Base-by-base conservation (phyloP, 2,113 vertebrate genomes). In the Silurus glanis region DNA sequence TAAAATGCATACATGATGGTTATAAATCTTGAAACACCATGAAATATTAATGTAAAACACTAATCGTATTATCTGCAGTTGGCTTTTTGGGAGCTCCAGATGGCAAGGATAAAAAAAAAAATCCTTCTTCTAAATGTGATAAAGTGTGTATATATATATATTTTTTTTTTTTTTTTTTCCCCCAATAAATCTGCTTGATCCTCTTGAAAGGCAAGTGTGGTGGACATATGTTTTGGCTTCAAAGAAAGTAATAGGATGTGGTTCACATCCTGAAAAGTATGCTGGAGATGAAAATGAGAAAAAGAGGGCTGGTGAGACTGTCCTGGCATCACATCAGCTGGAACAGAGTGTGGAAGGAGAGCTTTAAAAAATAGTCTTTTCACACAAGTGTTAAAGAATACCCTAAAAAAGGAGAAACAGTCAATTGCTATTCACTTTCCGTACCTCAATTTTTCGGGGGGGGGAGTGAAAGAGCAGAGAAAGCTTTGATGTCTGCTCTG, bases 401-500 rank as follows among this genome's bases (percentile, higher is more conserved):
- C 17, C 25, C 59, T 16, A 64, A 45, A 28, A 83, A 83, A 56
- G n/a, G 21, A 83, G 53, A 17, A 25, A 67, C 9, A 51, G 45
- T 9, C 19, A 58, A 64, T 64, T 87, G 83, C 55, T 80, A 87
- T 84, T 80, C 83, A 71, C 55, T 84, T 85, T 66, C 28, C 72
- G 75, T 79, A 55, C 51, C 55, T 78, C 80, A 56, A 51, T 71
- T 89, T 85, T 80, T 82, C 13, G 25, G 16, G 5, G 74, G 37
- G n/a, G 84, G 49, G 25, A 66, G 71, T 37, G 53, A 69, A 82
- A 87, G 23, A 82, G 53, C 58, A 85, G 80, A 82, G 56, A 23
- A 49, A 53, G 64, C 67, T 86, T 85, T 89, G 75, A 89, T 89
- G 86, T 83, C 53, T 80, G 62, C 51, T 80, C 53, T 67, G 45